These are phyloP conservation scores for Drosophila ambigua DNA, from an alignment of 1,140 invertebrate genomes.

Conservation along the genomic window DNA sequence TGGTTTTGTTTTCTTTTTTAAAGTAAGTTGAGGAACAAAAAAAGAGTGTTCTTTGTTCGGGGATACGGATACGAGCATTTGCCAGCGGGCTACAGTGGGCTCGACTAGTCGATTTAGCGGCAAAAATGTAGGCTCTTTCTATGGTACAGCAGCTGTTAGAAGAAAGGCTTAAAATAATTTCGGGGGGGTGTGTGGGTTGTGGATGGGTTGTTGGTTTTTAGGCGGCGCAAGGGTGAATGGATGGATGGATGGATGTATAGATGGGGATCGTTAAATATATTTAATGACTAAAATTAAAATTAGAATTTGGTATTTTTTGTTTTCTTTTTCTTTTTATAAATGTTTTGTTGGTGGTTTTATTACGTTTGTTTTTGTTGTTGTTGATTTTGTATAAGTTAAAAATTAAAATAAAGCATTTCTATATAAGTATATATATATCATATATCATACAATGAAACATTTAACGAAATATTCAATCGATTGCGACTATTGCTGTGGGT, in stretches of 20 bases:
- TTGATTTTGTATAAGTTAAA: conserved; percentile 74
- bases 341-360: conserved; percentile 63
- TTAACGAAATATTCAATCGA: conserved; percentile 77
- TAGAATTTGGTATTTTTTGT: conserved; percentile 55
- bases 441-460: conserved; percentile 83
- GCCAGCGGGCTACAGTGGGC: conserved; percentile 48
- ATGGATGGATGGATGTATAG: conserved; percentile 25
- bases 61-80: conserved; percentile 10
- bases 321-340: conserved; percentile 56
- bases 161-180: conserved; percentile 65
- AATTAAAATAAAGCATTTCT: conserved; percentile 70
- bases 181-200: conserved; percentile 18
- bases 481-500: conserved; percentile 40
- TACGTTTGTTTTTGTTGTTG: conserved; percentile 60
- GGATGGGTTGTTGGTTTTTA: conserved; percentile 22
- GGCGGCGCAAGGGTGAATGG: background rate
- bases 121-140: conserved; percentile 47
- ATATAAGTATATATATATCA: conserved; percentile 39
- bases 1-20: conserved; percentile 20
- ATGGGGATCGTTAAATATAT: conserved; percentile 54
- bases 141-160: conserved; percentile 77
- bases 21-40: conserved; percentile 24
- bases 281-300: conserved; percentile 74
- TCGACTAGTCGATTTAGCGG: conserved; percentile 38
- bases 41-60: conserved; percentile 35